Conservation (phyloP, 92 coral and sea anemone species). For the Hydrozoanthus gracilis region DNA sequence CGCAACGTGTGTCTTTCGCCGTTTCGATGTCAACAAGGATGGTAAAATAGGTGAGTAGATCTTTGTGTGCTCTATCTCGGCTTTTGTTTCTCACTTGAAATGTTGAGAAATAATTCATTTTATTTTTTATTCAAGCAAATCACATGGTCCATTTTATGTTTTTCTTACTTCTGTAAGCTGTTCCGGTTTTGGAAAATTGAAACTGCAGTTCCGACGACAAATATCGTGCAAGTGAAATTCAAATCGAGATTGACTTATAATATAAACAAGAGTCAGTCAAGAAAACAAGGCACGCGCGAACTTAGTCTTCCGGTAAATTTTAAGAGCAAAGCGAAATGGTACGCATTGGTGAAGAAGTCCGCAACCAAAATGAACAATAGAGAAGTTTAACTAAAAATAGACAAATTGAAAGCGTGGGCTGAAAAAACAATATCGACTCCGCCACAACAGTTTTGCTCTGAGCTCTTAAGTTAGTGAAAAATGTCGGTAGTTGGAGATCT, state of each 20-base stretch:
- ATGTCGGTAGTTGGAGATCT: neutral
- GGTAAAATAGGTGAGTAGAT: slow-evolving; percentile 92
- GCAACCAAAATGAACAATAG: slow-evolving; percentile 37
- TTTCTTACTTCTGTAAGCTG: slow-evolving; percentile 9
- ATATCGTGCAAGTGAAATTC: slow-evolving; percentile 2
- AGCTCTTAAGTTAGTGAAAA: neutral
- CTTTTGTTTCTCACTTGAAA: slow-evolving; percentile 5
- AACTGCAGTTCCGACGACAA: neutral
- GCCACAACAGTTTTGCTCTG: neutral
- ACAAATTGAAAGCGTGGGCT: slow-evolving; percentile 34
- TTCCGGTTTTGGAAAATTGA: slow-evolving; percentile 23
- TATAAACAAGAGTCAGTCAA: neutral
- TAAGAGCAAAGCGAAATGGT: neutral
- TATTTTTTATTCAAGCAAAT: slow-evolving; percentile 13
- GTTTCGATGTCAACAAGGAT: slow-evolving; percentile 94
- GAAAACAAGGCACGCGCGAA: neutral
- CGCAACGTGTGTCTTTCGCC: slow-evolving; percentile 94
- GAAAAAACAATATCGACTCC: slow-evolving; percentile 6
- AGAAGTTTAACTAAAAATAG: slow-evolving; percentile 32
- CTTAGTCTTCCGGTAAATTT: neutral
- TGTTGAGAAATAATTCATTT: slow-evolving; percentile 15
- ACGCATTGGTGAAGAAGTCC: neutral
- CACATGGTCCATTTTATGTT: slow-evolving; percentile 26
- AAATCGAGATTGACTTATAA: neutral
- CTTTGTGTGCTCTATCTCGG: neutral